Percentiles rank a stretch among this genome's conserved stretches.
Conservation (phyloP, 2,113 vertebrate species). For the Noturus placidus region DNA sequence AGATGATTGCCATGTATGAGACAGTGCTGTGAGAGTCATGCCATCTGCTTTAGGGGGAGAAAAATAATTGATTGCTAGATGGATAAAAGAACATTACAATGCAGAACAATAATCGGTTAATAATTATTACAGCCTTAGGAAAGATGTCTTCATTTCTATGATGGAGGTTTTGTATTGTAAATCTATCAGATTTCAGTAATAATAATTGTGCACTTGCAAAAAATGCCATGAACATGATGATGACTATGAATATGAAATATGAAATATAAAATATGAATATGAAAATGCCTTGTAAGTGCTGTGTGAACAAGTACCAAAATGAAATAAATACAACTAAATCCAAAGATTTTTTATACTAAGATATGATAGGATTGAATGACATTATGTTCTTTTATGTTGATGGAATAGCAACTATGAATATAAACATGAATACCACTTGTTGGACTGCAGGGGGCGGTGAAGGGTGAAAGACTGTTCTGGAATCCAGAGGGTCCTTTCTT, state of each 20-base stretch:
- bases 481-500: constrained; percentile 28
- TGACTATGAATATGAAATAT: neutral
- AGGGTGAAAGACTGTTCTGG: constrained; percentile 29
- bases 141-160: neutral
- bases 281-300: neutral
- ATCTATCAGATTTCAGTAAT: neutral
- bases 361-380: neutral
- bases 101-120: neutral
- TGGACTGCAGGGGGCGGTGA: constrained; percentile 49
- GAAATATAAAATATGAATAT: neutral
- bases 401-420: constrained; percentile 28
- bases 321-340: neutral
- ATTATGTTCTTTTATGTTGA: constrained; percentile 30
- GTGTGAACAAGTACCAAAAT: neutral
- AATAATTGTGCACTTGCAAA: neutral
- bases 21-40: constrained; percentile 9
- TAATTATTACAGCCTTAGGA: neutral
- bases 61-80: neutral
- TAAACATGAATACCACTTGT: constrained; percentile 47
- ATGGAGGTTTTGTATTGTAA: neutral
- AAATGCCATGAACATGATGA: neutral
- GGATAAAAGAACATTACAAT: neutral
- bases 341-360: neutral
- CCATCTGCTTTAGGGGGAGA: neutral
- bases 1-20: constrained; percentile 3